phyloP scores from a whole-genome alignment of 2,888 invertebrate genomes.

The Leucania comma region DNA sequence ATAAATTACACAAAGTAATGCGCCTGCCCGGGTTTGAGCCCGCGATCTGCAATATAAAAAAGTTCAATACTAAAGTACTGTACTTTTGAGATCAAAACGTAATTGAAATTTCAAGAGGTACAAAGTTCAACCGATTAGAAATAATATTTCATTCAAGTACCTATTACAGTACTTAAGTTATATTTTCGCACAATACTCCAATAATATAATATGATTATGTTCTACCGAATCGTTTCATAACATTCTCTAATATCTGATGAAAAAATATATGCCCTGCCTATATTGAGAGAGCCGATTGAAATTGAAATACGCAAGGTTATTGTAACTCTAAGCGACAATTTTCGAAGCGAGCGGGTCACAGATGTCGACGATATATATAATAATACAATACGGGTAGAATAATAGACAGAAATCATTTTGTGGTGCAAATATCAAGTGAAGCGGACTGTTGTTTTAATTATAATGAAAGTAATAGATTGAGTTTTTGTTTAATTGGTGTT shows the following conservation, averaged over 20 bases:
- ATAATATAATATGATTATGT: constrained; percentile 60
- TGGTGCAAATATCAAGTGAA: constrained; percentile 54
- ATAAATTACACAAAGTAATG: no score
- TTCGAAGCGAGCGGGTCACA: constrained; percentile 74
- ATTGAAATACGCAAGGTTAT: constrained; percentile 69
- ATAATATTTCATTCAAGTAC: constrained; percentile 35
- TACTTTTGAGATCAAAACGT: neutral
- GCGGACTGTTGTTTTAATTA: constrained; percentile 23
- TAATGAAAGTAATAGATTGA: constrained; percentile 23
- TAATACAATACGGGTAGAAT: constrained; percentile 73
- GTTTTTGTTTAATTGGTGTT: constrained; percentile 12
- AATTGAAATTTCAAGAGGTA: constrained; percentile 13
- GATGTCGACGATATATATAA: constrained; percentile 76
- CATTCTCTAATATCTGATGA: constrained; percentile 65
- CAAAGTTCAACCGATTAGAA: constrained; percentile 27
- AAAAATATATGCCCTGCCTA: constrained; percentile 59
- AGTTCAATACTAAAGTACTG: no score
- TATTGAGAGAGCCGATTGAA: constrained; percentile 59
- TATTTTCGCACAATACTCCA: constrained; percentile 47
- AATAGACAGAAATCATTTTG: constrained; percentile 65
- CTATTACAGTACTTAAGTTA: constrained; percentile 34
- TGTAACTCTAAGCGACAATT: constrained; percentile 72
- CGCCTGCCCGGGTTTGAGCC: no score
- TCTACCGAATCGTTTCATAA: constrained; percentile 59
- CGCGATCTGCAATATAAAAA: no score